Percentiles rank a stretch among this genome's conserved stretches.
Conservation (phyloP, 2,113 vertebrate species). For the Vimba vimba region DNA sequence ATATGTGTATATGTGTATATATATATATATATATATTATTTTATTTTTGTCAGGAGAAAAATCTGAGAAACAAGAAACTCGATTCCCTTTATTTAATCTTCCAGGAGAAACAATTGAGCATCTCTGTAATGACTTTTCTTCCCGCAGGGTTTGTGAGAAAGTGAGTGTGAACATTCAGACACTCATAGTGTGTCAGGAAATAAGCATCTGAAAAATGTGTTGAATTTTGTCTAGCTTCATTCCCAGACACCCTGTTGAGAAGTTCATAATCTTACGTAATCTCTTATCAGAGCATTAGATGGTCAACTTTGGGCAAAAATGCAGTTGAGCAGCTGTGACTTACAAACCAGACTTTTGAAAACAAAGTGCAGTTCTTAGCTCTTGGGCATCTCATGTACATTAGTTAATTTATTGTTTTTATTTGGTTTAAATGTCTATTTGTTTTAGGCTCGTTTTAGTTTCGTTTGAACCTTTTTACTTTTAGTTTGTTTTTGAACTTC, state of each 20-base stretch:
- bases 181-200: background rate
- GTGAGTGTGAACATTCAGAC: background rate
- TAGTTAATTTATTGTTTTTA: background rate
- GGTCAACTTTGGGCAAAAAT: background rate
- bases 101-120: background rate
- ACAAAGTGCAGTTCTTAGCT: background rate
- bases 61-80: background rate
- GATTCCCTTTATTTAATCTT: background rate
- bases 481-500: background rate
- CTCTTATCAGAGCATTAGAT: background rate
- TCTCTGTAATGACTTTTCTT: background rate
- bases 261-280: background rate
- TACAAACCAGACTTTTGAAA: background rate
- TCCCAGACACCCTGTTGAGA: background rate
- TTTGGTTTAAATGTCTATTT: background rate
- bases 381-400: background rate
- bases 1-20: no score
- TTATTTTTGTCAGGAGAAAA: background rate
- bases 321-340: background rate
- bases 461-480: no score
- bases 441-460: background rate
- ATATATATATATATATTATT: no score
- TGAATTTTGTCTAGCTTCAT: slow-evolving; percentile 2
- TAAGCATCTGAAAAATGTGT: slow-evolving; percentile 29
- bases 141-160: background rate